Conservation (phyloP, 1,140 invertebrate species). For the Kradibia gibbosae region DNA sequence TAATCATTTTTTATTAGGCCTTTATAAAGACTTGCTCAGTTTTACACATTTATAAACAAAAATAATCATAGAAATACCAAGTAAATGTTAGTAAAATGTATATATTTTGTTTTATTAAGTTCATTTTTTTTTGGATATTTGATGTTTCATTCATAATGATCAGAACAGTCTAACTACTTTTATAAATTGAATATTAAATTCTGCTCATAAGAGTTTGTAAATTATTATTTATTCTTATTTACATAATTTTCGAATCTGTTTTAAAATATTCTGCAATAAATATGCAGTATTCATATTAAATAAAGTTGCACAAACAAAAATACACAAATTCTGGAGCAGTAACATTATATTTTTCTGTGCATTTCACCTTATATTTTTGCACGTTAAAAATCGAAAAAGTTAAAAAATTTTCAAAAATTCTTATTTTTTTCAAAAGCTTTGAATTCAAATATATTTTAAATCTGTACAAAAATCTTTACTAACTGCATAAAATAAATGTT, state of each 20-base stretch:
- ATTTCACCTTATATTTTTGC: too few species aligned
- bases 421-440: too few species aligned
- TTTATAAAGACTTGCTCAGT: too few species aligned
- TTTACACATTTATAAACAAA: too few species aligned
- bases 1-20: too few species aligned
- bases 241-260: conserved; percentile 27
- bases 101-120: conserved; percentile 6
- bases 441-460: too few species aligned
- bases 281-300: conserved; percentile 10
- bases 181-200: conserved; percentile 38
- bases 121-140: conserved; percentile 11
- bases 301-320: background rate
- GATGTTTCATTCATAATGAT: conserved; percentile 28
- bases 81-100: background rate
- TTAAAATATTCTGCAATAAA: background rate
- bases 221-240: conserved; percentile 13
- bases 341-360: too few species aligned
- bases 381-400: too few species aligned
- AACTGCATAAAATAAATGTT: too few species aligned
- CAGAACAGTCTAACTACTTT: background rate
- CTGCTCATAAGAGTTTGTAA: conserved; percentile 26
- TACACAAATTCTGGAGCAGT: too few species aligned
- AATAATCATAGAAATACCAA: background rate
- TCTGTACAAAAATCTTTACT: too few species aligned
- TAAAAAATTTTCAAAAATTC: too few species aligned